phyloP scores from a whole-genome alignment of 2,888 invertebrate species.

The Meteorus colon region DNA sequence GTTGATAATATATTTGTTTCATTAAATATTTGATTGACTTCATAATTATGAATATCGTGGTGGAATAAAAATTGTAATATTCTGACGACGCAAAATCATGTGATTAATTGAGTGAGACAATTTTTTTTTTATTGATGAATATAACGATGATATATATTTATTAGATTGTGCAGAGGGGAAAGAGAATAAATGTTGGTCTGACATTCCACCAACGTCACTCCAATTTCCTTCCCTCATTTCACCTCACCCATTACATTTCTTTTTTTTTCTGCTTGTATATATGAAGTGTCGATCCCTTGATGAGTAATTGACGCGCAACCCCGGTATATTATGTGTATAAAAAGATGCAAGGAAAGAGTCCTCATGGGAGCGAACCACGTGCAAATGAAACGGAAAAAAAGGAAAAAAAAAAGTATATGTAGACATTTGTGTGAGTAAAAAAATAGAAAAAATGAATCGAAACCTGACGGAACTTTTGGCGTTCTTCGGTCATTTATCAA shows the following conservation, averaged over 20 bases:
- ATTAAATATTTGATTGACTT: background rate
- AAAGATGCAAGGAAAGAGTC: constrained; percentile 1
- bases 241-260: background rate
- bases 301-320: constrained; percentile 36
- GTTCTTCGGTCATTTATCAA: constrained; percentile 69
- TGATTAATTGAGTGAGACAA: constrained; percentile 5
- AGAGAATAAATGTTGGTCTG: background rate
- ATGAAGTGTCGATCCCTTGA: background rate
- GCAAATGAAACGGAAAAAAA: constrained; percentile 37
- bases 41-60: background rate
- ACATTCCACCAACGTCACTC: constrained; percentile 48
- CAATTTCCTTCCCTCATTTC: constrained; percentile 47
- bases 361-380: constrained; percentile 54
- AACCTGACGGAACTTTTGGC: constrained; percentile 50
- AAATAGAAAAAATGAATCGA: constrained; percentile 10
- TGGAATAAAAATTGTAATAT: background rate
- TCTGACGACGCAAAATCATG: background rate
- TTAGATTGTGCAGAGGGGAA: background rate
- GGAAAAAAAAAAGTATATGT: constrained; percentile 27
- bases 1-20: background rate
- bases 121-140: constrained; percentile 26
- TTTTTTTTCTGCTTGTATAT: background rate
- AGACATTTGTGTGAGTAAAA: constrained; percentile 19
- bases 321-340: constrained; percentile 4
- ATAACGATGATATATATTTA: constrained; percentile 6